Percentiles rank a stretch among this genome's conserved stretches.
These are phyloP conservation scores for Porites lobata DNA, from an alignment of 92 coral and sea anemone genomes.

Conservation along the genomic window DNA sequence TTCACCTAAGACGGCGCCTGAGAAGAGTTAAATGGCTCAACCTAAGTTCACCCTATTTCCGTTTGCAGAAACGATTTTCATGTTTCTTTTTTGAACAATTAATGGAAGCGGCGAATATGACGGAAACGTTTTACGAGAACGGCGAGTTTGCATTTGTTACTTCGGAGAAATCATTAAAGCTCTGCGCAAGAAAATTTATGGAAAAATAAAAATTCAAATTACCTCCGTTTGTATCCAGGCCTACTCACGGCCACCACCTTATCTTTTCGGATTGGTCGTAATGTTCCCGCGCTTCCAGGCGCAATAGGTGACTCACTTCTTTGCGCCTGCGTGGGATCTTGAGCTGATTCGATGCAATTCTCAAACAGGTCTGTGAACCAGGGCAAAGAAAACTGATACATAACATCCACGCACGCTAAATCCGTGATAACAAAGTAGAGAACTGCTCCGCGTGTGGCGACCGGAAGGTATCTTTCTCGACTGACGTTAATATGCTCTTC, in stretches of 20 bases:
- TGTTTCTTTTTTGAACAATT: too few relatives aligned
- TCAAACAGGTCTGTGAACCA: constrained; percentile 93
- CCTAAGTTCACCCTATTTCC: too few relatives aligned
- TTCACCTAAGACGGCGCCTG: too few relatives aligned
- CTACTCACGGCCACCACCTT: constrained; percentile 47
- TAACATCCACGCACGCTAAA: constrained; percentile 84
- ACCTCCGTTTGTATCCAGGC: constrained; percentile 69
- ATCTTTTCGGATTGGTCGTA: constrained; percentile 76
- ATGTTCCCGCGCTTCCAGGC: constrained; percentile 95
- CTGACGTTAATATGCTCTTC: constrained; percentile 77
- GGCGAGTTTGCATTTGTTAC: too few relatives aligned
- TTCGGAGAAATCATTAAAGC: too few relatives aligned
- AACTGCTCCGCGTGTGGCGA: constrained; percentile 95
- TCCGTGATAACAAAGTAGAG: constrained; percentile 92
- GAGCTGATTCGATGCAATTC: constrained; percentile 81
- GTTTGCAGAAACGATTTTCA: too few relatives aligned
- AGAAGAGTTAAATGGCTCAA: too few relatives aligned
- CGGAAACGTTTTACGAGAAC: too few relatives aligned
- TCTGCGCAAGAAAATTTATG: too few relatives aligned
- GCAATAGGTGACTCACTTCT: constrained; percentile 81
- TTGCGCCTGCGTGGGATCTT: constrained; percentile 43
- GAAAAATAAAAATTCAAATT: background rate
- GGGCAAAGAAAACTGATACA: constrained; percentile 96
- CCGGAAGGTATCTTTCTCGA: constrained; percentile 90
- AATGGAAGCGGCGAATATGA: too few relatives aligned